Base-by-base conservation (phyloP, 2,888 invertebrate species). In the Macrophya annulata region DNA sequence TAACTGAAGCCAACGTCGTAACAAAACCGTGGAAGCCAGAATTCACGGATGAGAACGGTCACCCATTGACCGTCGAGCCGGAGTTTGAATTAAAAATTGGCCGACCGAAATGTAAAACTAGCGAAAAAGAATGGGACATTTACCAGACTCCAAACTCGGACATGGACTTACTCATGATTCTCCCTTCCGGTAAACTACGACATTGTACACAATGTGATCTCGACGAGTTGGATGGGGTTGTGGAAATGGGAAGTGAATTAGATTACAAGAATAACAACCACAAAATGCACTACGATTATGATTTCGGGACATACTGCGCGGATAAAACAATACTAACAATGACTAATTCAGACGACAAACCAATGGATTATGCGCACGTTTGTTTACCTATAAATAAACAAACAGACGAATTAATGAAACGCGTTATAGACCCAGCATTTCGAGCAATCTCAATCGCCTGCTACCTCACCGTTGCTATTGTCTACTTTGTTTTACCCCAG, bases 401-500 rank as follows among this genome's bases (percentile, higher is more conserved):
- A 88, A 95, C 96, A 0, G 96, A 96, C 91, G 97, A 97, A 91
- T 91, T 98, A 25, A 95, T 98, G 94, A 95, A 95, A 86, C 96
- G 97, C 93, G 95, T 97, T 81, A 92, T 98, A 0, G 97, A 97
- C 93, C 97, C 98, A 12, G 94, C 96, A 76, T 97, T 97, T 87
- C 97, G 97, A 93, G 96, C 95, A 0, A 95, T 97, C 82, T 95
- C 97, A 17, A 96, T 98, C 89, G 94, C 96, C 74, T 95, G 97
- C 87, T 96, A 96, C 88, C 93, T 97, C 84, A 92, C 96, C 17
- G 96, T 97, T 59, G 97, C 97, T 6, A 95, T 97, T 74, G 95
- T 97, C 86, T 98, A 98, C 91, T 98, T 98, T 93, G 96, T 98
- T 62, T 94, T 98, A 91, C 97, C 98, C 17, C 97, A 97, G 82